Percentiles rank a stretch among this genome's conserved stretches.
Evolutionary conservation across 1,140 invertebrate genomes (phyloP).

Genomic region (Hycleus cichorii): DNA sequence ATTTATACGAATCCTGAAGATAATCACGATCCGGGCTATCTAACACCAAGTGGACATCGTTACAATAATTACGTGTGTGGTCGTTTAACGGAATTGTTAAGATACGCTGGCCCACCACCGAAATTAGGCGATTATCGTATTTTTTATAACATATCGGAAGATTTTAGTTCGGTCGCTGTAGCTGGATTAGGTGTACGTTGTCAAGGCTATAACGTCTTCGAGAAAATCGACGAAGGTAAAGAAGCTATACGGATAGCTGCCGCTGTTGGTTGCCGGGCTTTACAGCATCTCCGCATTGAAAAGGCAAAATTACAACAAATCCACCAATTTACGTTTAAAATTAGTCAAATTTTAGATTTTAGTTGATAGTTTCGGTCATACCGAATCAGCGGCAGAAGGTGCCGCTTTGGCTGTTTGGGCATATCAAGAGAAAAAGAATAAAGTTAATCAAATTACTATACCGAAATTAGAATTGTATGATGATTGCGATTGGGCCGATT

Average conservation of each 20-base stretch:
- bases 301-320: slow-evolving; percentile 15
- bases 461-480: slow-evolving; percentile 46
- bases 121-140: slow-evolving; percentile 48
- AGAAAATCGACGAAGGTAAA: slow-evolving; percentile 62
- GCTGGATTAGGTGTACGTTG: slow-evolving; percentile 61
- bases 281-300: slow-evolving; percentile 50
- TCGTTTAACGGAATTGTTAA: slow-evolving; percentile 31
- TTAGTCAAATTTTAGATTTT: slow-evolving; percentile 39
- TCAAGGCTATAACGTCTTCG: slow-evolving; percentile 52
- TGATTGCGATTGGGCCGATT: slow-evolving; percentile 44
- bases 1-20: slow-evolving; percentile 47
- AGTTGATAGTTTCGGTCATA: slow-evolving; percentile 65
- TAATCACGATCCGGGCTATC: slow-evolving; percentile 40
- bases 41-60: slow-evolving; percentile 49
- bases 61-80: slow-evolving; percentile 45
- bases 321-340: too few species aligned
- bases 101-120: slow-evolving; percentile 37
- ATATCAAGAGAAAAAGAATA: slow-evolving; percentile 57
- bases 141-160: slow-evolving; percentile 55
- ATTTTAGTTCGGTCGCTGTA: slow-evolving; percentile 56
- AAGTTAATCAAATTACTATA: slow-evolving; percentile 44
- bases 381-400: slow-evolving; percentile 68
- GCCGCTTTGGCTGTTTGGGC: slow-evolving; percentile 54
- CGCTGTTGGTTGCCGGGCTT: slow-evolving; percentile 46
- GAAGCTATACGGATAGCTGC: slow-evolving; percentile 56